Evolutionary conservation across 2,888 invertebrate genomes (phyloP), one percentile per base, ranked within the genome.

Genomic region (Kuschelorhynchus macadamiae): DNA sequence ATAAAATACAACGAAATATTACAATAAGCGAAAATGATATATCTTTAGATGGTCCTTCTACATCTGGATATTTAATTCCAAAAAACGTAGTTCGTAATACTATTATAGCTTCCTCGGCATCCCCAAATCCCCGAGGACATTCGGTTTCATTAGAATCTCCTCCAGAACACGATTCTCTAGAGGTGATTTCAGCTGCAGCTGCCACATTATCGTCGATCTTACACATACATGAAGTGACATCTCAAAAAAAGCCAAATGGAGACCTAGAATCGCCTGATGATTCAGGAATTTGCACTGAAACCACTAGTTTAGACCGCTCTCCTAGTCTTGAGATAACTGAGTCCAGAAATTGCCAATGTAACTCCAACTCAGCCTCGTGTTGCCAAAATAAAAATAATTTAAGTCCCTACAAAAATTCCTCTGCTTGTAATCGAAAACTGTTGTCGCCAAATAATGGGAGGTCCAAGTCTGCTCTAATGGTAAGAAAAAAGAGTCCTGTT

Each of bases 231-330:
- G 64, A 61, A 7, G 39, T 53, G 1, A 85, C 86, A 71, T 86
- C 86, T 52, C 85, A 85, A 66, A 85, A 81, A 72, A 82, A 84
- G 71, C 41, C 32, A 17, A 59, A 30, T 9, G 62, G 61, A 9
- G 70, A 75, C 33, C 67, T 80, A 30, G 82, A 82, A 57, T 84
- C 84, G 21, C 86, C 87, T 17, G 85, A 85, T 8, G 91, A 91
- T 79, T 91, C 91, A 0, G 91, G 91, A 0, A 89, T 91, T 52
- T 90, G 91, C 77, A 91, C 91, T 18, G 91, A 91, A 80, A 91
- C 90, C 71, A 91, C 91, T 25, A 91, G 91, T 75, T 81, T 91
- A 77, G 89, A 89, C 79, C 83, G 89, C 76, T 88, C 89, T 8
- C 89, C 89, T 0, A 89, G 88, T 66, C 83, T 87, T 1, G 88